These are phyloP conservation scores for Paracentrotus lividus DNA, from an alignment of 53 echinoderm and acorn worm species.

Conservation along the genomic window DNA sequence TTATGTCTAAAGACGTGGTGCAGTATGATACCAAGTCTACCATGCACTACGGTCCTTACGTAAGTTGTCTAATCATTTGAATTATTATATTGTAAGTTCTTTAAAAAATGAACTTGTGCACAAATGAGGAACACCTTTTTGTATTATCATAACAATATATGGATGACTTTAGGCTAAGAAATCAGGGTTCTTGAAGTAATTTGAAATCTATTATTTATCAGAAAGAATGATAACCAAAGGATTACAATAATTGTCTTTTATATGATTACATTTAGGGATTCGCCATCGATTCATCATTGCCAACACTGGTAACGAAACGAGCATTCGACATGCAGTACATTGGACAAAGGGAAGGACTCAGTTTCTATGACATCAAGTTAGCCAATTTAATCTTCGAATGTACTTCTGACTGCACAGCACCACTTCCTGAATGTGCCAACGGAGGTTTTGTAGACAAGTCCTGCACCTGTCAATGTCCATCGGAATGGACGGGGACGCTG, in stretches of 20 bases:
- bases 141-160: too few relatives aligned
- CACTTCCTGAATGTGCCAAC: neutral
- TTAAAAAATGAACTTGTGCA: too few relatives aligned
- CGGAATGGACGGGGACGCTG: neutral
- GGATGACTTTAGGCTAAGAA: too few relatives aligned
- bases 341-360: slow-evolving; percentile 22
- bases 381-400: slow-evolving; percentile 38
- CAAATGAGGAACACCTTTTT: too few relatives aligned
- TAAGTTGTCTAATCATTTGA: too few relatives aligned
- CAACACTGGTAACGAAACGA: slow-evolving; percentile 10
- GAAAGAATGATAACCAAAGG: too few relatives aligned
- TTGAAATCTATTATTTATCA: too few relatives aligned
- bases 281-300: neutral
- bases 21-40: neutral
- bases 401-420: neutral
- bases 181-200: too few relatives aligned
- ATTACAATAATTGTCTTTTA: neutral
- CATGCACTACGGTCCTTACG: slow-evolving; percentile 22
- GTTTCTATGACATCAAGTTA: slow-evolving; percentile 43
- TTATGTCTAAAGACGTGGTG: neutral
- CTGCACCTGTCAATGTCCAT: slow-evolving; percentile 17
- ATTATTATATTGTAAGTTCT: too few relatives aligned
- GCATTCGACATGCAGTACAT: slow-evolving; percentile 40
- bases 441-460: slow-evolving; percentile 34
- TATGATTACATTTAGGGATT: neutral